phyloP scores from a whole-genome alignment of 2,888 invertebrate genomes.

The Tinea semifulvella region DNA sequence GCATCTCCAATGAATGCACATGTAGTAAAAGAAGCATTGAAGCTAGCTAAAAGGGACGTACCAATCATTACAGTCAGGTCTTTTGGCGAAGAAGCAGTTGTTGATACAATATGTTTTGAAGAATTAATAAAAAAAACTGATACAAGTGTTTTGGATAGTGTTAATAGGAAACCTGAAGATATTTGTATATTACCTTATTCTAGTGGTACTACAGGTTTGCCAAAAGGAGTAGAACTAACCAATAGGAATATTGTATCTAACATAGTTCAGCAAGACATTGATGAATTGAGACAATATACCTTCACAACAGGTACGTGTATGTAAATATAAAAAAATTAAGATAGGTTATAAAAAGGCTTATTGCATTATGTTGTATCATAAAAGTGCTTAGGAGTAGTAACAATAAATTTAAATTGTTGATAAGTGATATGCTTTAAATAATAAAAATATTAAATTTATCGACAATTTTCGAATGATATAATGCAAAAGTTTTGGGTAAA shows the following conservation, averaged over 20 bases:
- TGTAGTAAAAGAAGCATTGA: conserved; percentile 51
- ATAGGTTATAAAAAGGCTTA: too few species aligned
- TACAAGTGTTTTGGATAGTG: conserved; percentile 47
- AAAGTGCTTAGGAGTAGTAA: not conserved
- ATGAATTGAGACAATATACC: conserved; percentile 28
- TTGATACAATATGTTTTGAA: conserved; percentile 66
- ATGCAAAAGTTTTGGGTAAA: too few species aligned
- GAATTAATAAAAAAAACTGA: conserved; percentile 64
- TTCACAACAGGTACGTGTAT: conserved; percentile 33
- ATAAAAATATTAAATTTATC: too few species aligned
- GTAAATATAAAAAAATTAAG: too few species aligned
- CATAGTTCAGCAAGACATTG: conserved; percentile 36
- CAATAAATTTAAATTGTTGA: not conserved
- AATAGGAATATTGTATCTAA: conserved; percentile 66
- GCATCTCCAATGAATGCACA: conserved; percentile 54
- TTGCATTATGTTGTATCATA: too few species aligned
- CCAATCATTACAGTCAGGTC: conserved; percentile 53
- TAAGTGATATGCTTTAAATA: not conserved
- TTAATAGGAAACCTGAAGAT: conserved; percentile 56
- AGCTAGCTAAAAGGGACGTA: conserved; percentile 43
- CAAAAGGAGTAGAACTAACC: conserved; percentile 76
- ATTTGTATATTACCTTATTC: conserved; percentile 79
- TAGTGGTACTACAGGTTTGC: conserved; percentile 85
- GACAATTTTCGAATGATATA: too few species aligned
- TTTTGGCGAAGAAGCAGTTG: conserved; percentile 35